phyloP scores from a whole-genome alignment of 2,113 vertebrate genomes.

The Apteryx mantelli region DNA sequence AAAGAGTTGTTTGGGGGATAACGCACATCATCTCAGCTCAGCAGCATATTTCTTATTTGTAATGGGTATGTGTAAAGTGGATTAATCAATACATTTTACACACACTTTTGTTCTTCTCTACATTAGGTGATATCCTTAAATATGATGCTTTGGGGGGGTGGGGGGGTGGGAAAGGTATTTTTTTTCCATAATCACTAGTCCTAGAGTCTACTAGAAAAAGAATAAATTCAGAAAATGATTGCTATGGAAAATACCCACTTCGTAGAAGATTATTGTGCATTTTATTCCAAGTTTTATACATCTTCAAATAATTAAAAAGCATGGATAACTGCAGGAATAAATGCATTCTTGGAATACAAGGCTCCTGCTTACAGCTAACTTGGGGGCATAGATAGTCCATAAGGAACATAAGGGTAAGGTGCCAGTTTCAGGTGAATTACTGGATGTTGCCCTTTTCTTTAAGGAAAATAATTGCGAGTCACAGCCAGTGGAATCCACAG shows the following conservation, averaged over 20 bases:
- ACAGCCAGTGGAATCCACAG: not conserved
- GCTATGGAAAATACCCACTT: not conserved
- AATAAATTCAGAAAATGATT: not conserved
- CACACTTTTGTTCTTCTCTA: not conserved
- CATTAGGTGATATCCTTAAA: not conserved
- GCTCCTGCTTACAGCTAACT: not conserved
- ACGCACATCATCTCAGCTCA: not conserved
- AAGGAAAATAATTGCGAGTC: not conserved
- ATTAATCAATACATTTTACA: not conserved
- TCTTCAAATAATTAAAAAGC: not conserved
- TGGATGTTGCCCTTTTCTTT: not conserved
- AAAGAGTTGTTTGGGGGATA: not conserved
- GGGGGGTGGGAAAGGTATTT: not conserved
- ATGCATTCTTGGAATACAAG: not conserved
- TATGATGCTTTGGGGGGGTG: not conserved
- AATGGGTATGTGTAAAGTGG: not conserved
- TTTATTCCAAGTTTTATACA: not conserved
- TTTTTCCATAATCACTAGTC: not conserved
- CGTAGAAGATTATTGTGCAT: not conserved
- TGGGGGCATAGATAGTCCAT: not conserved
- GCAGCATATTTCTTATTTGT: not conserved
- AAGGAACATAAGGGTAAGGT: not conserved
- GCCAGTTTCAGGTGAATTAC: not conserved
- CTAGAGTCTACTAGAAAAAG: not conserved
- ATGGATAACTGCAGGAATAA: not conserved